phyloP scores from a whole-genome alignment of 2,888 invertebrate genomes.

The Hylaea fasciaria region DNA sequence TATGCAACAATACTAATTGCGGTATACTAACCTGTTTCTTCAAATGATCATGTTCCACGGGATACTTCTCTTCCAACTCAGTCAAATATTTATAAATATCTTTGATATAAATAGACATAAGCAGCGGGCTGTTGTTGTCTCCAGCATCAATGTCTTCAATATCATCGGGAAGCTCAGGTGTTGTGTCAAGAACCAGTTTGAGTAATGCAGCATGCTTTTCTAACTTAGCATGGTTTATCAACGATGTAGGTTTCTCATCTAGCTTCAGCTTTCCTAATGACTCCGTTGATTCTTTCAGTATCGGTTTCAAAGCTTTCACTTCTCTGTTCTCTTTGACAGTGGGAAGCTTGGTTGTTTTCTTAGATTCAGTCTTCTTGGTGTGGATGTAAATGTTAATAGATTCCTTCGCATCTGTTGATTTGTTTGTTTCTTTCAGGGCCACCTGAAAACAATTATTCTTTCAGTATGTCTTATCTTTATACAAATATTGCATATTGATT shows the following conservation, averaged over 20 bases:
- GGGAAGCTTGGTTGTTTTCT: constrained; percentile 63
- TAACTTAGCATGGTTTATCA: constrained; percentile 30
- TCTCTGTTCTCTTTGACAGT: constrained; percentile 60
- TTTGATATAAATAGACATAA: constrained; percentile 93
- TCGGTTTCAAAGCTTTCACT: constrained; percentile 52
- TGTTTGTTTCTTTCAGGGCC: constrained; percentile 66
- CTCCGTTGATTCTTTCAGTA: constrained; percentile 67
- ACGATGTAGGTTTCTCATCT: constrained; percentile 21
- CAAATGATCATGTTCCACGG: constrained; percentile 87
- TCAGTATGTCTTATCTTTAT: not conserved
- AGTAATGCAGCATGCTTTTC: constrained; percentile 9
- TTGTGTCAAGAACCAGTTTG: constrained; percentile 29
- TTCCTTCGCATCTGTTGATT: constrained; percentile 62
- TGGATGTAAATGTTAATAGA: constrained; percentile 53
- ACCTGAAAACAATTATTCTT: constrained; percentile 53
- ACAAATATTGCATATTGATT: too few relatives aligned
- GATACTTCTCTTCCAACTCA: constrained; percentile 88
- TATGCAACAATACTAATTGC: too few relatives aligned
- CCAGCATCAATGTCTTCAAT: constrained; percentile 91
- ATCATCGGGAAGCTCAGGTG: constrained; percentile 62
- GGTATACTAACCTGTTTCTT: constrained; percentile 81
- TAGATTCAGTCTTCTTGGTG: constrained; percentile 55
- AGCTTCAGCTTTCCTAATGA: constrained; percentile 70
- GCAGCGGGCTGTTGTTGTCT: constrained; percentile 89
- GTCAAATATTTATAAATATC: constrained; percentile 95